Evolutionary conservation across 2,888 invertebrate genomes (phyloP).

Genomic region (Melikaiella ostensackeni): DNA sequence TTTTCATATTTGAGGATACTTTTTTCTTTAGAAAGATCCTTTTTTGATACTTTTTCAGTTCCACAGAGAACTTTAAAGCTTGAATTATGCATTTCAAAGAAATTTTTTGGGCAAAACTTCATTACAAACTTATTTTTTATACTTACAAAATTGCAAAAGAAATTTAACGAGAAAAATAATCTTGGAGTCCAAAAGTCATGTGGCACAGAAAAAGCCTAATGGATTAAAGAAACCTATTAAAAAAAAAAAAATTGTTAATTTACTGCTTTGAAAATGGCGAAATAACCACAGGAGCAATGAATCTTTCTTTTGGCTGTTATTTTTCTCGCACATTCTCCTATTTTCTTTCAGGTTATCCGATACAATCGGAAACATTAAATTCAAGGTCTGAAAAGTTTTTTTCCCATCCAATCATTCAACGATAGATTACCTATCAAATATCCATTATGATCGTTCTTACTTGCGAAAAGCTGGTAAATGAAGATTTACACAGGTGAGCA

Average conservation of each 20-base stretch:
- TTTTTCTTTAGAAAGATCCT: too few species aligned
- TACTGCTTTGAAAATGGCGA: not conserved
- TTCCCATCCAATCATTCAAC: slow-evolving; percentile 39
- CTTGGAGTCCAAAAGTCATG: too few species aligned
- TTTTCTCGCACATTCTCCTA: not conserved
- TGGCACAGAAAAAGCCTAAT: not conserved
- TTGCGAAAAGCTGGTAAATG: slow-evolving; percentile 54
- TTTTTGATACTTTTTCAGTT: too few species aligned
- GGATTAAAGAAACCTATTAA: not conserved
- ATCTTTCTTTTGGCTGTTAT: slow-evolving; percentile 14
- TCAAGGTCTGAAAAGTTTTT: slow-evolving; percentile 38
- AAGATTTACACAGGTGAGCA: slow-evolving; percentile 55
- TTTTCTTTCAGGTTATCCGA: slow-evolving; percentile 4
- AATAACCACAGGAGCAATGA: slow-evolving; percentile 3
- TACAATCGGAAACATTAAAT: slow-evolving; percentile 36
- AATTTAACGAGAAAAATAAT: too few species aligned
- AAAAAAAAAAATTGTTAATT: not conserved
- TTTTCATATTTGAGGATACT: too few species aligned
- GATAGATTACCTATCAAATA: slow-evolving; percentile 43
- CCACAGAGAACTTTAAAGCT: too few species aligned
- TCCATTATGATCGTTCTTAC: slow-evolving; percentile 50
- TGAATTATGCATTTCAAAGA: too few species aligned
- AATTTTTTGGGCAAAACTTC: too few species aligned
- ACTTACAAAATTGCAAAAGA: too few species aligned
- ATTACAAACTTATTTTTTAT: too few species aligned